Evolutionary conservation across 92 coral and sea anemone species (phyloP).

Genomic region (Heliopora coerulea): DNA sequence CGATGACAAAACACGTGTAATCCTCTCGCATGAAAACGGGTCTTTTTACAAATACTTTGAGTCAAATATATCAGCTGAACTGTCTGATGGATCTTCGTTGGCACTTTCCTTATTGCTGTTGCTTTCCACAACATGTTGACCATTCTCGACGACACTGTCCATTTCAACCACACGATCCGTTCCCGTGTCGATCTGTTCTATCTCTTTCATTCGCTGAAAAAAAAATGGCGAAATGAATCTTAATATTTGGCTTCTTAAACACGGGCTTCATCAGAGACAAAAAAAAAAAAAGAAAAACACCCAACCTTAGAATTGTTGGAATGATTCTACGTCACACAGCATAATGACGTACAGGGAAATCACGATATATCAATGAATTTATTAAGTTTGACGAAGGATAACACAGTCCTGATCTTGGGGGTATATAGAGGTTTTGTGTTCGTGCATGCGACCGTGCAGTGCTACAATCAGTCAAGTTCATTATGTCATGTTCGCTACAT

Average conservation of each 20-base stretch:
- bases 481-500: too few relatives aligned
- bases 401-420: too few relatives aligned
- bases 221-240: background rate
- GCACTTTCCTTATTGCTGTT: background rate
- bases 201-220: constrained; percentile 20
- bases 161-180: background rate
- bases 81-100: background rate
- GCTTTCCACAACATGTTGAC: background rate
- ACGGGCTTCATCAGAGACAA: too few relatives aligned
- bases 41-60: constrained; percentile 3
- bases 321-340: background rate
- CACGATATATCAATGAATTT: background rate
- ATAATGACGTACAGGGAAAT: background rate
- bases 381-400: background rate
- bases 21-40: too few relatives aligned
- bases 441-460: too few relatives aligned
- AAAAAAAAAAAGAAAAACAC: too few relatives aligned
- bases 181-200: background rate
- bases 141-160: background rate
- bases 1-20: too few relatives aligned
- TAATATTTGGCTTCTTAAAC: too few relatives aligned
- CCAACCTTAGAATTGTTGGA: background rate
- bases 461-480: too few relatives aligned
- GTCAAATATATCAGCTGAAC: background rate
- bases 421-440: too few relatives aligned